A percentile compares a stretch with the other conserved stretches of the same genome.
Conservation (phyloP, 92 coral and sea anemone species). For the Ricordea florida region DNA sequence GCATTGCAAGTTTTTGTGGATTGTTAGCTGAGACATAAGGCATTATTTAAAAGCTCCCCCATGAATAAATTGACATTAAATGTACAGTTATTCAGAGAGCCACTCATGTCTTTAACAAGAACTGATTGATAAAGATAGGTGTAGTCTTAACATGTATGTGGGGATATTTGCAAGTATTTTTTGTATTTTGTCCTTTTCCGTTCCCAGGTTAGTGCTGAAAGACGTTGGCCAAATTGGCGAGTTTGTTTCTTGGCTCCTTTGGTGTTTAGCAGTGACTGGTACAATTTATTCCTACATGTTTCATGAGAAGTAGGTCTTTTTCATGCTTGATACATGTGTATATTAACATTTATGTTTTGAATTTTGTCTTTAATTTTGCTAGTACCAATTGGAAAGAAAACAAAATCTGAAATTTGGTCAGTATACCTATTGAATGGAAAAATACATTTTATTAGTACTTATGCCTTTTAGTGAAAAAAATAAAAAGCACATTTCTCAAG, state of each 20-base stretch:
- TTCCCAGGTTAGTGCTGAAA: constrained; percentile 82
- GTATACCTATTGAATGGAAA: no score
- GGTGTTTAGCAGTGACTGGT: constrained; percentile 84
- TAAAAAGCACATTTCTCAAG: no score
- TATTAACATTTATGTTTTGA: background rate
- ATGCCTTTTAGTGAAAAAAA: no score
- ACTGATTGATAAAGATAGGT: no score
- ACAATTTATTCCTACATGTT: constrained; percentile 82
- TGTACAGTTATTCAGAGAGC: no score
- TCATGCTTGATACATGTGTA: background rate
- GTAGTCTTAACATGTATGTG: no score
- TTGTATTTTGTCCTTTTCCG: background rate
- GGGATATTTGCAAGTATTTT: background rate
- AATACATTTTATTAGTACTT: no score
- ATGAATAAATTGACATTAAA: background rate
- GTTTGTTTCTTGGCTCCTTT: constrained; percentile 73
- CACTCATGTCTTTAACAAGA: no score
- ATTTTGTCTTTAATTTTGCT: background rate
- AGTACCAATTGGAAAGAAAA: background rate
- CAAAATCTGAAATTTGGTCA: no score
- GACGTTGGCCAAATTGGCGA: constrained; percentile 87
- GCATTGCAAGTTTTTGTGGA: no score
- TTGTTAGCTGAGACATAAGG: background rate
- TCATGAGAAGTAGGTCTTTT: constrained; percentile 81
- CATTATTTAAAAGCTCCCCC: no score